Conservation (phyloP, 1,140 invertebrate genomes). For the Drosophila navojoa region DNA sequence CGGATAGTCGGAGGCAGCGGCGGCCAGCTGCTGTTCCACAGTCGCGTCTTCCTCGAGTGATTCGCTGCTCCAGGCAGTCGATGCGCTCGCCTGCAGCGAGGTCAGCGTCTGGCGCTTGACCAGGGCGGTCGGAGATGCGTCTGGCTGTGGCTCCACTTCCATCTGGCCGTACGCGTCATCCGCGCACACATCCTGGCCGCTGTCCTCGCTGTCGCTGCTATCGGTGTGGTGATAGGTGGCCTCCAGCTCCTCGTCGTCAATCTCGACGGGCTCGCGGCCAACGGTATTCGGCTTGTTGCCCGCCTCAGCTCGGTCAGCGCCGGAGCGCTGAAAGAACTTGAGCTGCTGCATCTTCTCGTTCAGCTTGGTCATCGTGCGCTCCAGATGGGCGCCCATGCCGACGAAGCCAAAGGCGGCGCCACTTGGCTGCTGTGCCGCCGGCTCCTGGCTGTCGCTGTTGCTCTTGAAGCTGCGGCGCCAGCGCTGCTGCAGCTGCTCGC, state of each 20-base stretch:
- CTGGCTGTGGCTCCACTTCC: not conserved
- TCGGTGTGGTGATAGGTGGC: constrained; percentile 71
- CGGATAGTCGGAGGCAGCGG: constrained; percentile 51
- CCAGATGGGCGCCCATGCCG: constrained; percentile 41
- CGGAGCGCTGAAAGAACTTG: constrained; percentile 64
- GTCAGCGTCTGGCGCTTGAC: constrained; percentile 40
- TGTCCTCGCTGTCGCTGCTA: constrained; percentile 47
- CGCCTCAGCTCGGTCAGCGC: not conserved
- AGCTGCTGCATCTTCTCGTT: constrained; percentile 74
- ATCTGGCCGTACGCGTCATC: constrained; percentile 53
- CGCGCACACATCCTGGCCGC: constrained; percentile 51
- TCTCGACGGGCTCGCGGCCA: constrained; percentile 65
- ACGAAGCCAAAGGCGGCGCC: constrained; percentile 2
- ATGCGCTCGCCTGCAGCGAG: constrained; percentile 45
- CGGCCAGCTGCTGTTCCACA: constrained; percentile 8
- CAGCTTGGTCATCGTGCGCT: constrained; percentile 61
- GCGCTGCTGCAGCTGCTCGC: constrained; percentile 60
- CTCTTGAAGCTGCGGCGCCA: constrained; percentile 65
- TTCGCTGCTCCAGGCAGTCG: constrained; percentile 68
- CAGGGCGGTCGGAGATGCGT: constrained; percentile 32
- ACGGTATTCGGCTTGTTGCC: constrained; percentile 60
- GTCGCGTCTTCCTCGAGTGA: constrained; percentile 59
- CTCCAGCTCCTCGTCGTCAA: constrained; percentile 65
- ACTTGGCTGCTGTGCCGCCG: not conserved
- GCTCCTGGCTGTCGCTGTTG: not conserved